Conservation (phyloP, 2,113 vertebrate species). For the Nansenia antarctica region DNA sequence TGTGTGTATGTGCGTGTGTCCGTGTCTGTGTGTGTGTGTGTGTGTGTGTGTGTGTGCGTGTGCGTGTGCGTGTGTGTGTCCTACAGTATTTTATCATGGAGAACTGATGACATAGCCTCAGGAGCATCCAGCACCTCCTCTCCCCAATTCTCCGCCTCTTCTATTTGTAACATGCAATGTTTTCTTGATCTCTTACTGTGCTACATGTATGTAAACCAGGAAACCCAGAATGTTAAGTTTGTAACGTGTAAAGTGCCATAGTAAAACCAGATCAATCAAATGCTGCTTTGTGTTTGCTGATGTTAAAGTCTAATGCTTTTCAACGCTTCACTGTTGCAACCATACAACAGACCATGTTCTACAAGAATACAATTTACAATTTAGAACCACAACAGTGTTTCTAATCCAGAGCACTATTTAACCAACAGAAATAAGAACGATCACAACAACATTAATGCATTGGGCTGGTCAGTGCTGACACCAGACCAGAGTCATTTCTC, state of each 20-base stretch:
- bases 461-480: too few relatives aligned
- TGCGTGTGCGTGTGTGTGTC: background rate
- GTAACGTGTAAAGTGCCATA: constrained; percentile 73
- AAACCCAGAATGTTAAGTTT: constrained; percentile 55
- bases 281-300: background rate
- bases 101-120: background rate
- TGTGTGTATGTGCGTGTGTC: background rate
- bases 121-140: background rate
- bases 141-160: background rate
- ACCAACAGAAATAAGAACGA: too few relatives aligned
- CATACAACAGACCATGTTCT: too few relatives aligned
- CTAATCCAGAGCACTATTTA: too few relatives aligned
- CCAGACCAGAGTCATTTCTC: too few relatives aligned
- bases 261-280: constrained; percentile 57
- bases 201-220: constrained; percentile 35
- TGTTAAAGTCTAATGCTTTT: background rate
- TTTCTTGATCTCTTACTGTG: constrained; percentile 35
- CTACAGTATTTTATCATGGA: background rate
- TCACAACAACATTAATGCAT: too few relatives aligned
- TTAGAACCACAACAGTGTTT: background rate
- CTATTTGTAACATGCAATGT: constrained; percentile 17
- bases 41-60: background rate
- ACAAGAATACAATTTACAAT: too few relatives aligned
- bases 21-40: background rate
- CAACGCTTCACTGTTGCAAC: too few relatives aligned